A percentile compares a stretch with the other conserved stretches of the same genome.
Conservation (phyloP, 1,140 invertebrate species). For the roundworm (Caenorhabditis elegans) region DNA sequence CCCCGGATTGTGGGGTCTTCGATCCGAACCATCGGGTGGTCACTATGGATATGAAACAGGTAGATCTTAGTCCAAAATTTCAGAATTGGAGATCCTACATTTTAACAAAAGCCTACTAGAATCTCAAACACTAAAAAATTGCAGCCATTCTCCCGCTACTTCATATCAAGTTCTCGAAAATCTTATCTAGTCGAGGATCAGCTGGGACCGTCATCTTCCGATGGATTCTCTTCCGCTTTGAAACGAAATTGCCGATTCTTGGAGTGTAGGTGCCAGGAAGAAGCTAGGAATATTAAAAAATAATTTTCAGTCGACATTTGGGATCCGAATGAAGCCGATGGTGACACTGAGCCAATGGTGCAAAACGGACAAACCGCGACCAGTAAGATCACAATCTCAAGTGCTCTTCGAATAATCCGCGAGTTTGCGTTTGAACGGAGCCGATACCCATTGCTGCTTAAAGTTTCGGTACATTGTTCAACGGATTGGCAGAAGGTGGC, state of each 20-base stretch:
- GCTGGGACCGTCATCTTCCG: constrained; percentile 71
- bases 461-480: constrained; percentile 59
- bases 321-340: constrained; percentile 68
- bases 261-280: constrained; percentile 57
- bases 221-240: constrained; percentile 68
- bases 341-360: constrained; percentile 70
- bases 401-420: constrained; percentile 71
- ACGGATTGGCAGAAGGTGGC: constrained; percentile 56
- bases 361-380: constrained; percentile 71
- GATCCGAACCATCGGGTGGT: constrained; percentile 69
- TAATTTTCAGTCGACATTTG: constrained; percentile 72
- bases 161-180: constrained; percentile 74
- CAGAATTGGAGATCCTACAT: no score
- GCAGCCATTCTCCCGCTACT: constrained; percentile 73
- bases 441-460: constrained; percentile 60
- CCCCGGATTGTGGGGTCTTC: constrained; percentile 72
- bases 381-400: constrained; percentile 70
- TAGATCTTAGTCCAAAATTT: no score
- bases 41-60: constrained; percentile 65
- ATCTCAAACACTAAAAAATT: background rate
- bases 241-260: constrained; percentile 62
- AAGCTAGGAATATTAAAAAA: no score
- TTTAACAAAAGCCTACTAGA: no score
- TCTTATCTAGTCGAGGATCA: constrained; percentile 73
- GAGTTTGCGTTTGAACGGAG: constrained; percentile 72